These are phyloP conservation scores for Octomys mimax DNA, from an alignment of 2,797 vertebrate species.

Conservation along the genomic window DNA sequence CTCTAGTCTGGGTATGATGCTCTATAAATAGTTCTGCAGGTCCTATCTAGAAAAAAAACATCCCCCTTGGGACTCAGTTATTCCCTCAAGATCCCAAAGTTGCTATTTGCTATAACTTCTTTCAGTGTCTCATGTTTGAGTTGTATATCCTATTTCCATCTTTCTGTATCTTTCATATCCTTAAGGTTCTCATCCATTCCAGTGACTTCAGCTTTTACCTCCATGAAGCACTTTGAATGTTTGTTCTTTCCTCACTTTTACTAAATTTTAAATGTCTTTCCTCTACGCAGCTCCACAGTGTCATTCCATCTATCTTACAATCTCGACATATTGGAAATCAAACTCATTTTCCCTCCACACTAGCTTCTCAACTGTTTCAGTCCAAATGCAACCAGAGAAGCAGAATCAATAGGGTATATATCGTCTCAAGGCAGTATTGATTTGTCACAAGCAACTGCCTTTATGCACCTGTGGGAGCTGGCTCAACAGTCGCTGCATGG, in stretches of 20 bases:
- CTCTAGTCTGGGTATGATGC: not conserved
- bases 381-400: slow-evolving; percentile 13
- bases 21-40: slow-evolving; percentile 26
- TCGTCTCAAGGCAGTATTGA: not conserved
- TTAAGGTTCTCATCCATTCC: not conserved
- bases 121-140: not conserved
- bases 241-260: not conserved
- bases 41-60: not conserved
- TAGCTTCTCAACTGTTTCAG: not conserved
- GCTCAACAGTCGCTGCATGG: not conserved
- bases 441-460: not conserved
- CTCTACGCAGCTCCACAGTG: not conserved
- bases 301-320: not conserved
- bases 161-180: not conserved
- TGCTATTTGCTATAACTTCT: slow-evolving; percentile 29
- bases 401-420: not conserved
- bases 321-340: slow-evolving; percentile 24
- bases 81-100: slow-evolving; percentile 16
- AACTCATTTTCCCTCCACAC: not conserved
- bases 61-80: not conserved
- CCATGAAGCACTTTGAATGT: slow-evolving; percentile 25
- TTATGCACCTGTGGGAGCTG: not conserved
- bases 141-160: not conserved
- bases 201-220: not conserved
- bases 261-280: not conserved